These are phyloP conservation scores for Setophaga coronata DNA, from an alignment of 2,113 vertebrate genomes.

Conservation along the genomic window DNA sequence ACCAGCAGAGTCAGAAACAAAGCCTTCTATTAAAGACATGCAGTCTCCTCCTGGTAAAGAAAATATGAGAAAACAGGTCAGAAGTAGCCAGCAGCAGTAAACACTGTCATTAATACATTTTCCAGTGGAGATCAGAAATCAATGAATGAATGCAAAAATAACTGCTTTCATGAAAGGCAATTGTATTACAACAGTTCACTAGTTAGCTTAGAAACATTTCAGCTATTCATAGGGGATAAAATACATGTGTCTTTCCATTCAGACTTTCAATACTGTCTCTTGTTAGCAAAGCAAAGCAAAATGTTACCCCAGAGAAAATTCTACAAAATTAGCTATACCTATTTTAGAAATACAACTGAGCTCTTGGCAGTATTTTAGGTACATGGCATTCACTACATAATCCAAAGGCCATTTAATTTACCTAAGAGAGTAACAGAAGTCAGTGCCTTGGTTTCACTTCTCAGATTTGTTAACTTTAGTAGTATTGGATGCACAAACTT, in stretches of 20 bases:
- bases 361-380: background rate
- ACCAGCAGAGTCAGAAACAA: background rate
- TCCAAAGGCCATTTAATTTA: background rate
- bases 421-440: background rate
- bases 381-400: background rate
- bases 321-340: background rate
- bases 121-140: background rate
- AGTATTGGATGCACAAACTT: background rate
- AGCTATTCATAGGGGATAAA: background rate
- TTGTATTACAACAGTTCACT: conserved; percentile 8
- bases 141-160: background rate
- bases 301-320: background rate
- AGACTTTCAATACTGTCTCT: background rate
- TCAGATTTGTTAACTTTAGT: background rate
- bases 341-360: background rate
- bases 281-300: background rate
- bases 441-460: background rate
- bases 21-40: background rate
- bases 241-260: background rate
- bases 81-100: conserved; percentile 27
- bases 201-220: background rate
- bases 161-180: conserved; percentile 7
- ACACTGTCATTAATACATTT: background rate
- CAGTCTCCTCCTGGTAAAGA: background rate
- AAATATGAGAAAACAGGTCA: conserved; percentile 25